A percentile compares a stretch with the other conserved stretches of the same genome.
phyloP scores from a whole-genome alignment of 2,797 vertebrate genomes.

The Sylvia borin region DNA sequence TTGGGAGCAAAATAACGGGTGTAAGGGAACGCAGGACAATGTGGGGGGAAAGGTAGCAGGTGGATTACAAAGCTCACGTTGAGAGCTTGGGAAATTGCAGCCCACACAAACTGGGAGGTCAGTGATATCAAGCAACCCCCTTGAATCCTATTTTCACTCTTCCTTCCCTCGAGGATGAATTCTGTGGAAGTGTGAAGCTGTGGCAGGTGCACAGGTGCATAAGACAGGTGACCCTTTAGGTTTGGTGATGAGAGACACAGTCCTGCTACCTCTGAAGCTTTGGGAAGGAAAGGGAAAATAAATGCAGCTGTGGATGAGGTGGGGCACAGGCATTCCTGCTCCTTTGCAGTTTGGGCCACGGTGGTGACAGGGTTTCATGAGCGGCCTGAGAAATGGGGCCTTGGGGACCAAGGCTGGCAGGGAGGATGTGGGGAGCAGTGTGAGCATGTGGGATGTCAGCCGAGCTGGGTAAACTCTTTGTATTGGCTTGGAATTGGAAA shows the following conservation, averaged over 20 bases:
- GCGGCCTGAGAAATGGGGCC: neutral
- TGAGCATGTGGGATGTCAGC: fast-evolving
- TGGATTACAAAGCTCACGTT: fast-evolving
- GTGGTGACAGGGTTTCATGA: fast-evolving
- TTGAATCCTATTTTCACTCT: neutral
- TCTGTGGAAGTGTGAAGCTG: neutral
- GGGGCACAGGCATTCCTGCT: neutral
- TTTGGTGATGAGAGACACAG: fast-evolving
- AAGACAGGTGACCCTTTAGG: too few species aligned
- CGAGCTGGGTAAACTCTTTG: neutral
- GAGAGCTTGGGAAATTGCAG: neutral
- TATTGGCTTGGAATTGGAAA: neutral
- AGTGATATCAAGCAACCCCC: neutral
- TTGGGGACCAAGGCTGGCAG: fast-evolving
- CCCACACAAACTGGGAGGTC: neutral
- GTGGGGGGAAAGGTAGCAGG: neutral
- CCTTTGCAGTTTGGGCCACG: fast-evolving
- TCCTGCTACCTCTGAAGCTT: neutral
- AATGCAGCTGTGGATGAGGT: neutral
- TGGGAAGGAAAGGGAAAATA: neutral
- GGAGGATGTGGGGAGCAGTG: neutral
- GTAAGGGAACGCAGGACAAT: neutral
- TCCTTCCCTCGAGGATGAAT: neutral
- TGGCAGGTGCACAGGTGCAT: neutral
- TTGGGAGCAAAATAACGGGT: neutral